These are phyloP conservation scores for Hydropotes inermis DNA, from an alignment of 2,113 vertebrate genomes.

Conservation along the genomic window DNA sequence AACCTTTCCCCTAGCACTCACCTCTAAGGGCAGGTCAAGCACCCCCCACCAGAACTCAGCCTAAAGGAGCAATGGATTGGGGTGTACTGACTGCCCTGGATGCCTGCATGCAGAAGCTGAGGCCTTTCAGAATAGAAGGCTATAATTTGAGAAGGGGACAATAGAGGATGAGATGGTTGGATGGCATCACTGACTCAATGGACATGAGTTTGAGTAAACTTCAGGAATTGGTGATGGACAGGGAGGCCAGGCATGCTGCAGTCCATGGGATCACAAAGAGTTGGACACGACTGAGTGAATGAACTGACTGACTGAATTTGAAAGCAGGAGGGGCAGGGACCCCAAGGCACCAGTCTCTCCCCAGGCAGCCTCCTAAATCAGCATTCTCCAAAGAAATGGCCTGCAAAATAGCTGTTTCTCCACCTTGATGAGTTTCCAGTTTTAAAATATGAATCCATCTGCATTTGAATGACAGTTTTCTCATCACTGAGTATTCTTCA, in stretches of 20 bases:
- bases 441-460: not conserved
- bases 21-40: not conserved
- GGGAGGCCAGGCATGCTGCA: not conserved
- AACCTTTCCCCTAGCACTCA: not conserved
- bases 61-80: not conserved
- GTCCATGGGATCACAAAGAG: not conserved
- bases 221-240: not conserved
- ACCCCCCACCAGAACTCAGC: not conserved
- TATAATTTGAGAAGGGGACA: not conserved
- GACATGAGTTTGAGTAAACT: not conserved
- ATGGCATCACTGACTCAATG: not conserved
- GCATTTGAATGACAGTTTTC: conserved; percentile 6
- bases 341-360: not conserved
- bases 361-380: not conserved
- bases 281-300: not conserved
- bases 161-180: not conserved
- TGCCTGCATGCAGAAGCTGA: not conserved
- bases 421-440: not conserved
- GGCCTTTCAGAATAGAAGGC: not conserved
- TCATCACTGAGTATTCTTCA: not conserved
- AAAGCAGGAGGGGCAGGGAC: not conserved
- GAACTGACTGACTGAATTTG: not conserved
- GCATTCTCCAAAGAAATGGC: not conserved
- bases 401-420: not conserved
- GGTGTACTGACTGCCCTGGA: not conserved